Conservation (phyloP, 2,797 vertebrate species). For the Nyctalus aviator region DNA sequence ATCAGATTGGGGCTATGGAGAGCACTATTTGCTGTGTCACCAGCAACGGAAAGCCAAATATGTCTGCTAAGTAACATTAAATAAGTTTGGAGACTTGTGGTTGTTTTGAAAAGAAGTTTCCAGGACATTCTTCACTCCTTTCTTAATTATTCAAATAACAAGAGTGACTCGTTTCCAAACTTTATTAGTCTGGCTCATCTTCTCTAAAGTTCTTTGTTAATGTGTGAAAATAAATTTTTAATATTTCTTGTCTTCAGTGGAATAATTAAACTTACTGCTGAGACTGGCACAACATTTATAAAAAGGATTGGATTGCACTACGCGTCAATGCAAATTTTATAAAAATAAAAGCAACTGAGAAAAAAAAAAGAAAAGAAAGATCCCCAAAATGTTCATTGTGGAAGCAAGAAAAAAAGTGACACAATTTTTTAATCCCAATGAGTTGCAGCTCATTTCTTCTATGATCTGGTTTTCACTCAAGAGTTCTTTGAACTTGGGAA, state of each 20-base stretch:
- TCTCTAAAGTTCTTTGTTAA: slow-evolving; percentile 29
- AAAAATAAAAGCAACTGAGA: neutral
- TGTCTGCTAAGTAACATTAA: neutral
- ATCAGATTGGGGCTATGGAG: neutral
- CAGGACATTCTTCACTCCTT: neutral
- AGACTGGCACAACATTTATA: neutral
- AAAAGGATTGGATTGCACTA: neutral
- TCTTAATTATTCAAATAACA: slow-evolving; percentile 54
- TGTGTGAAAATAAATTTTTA: slow-evolving; percentile 37
- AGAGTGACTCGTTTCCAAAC: slow-evolving; percentile 15
- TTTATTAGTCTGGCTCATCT: neutral
- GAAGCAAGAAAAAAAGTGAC: neutral
- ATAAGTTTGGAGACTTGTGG: slow-evolving; percentile 3
- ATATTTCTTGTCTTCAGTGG: neutral
- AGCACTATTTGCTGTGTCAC: neutral
- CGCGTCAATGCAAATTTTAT: neutral
- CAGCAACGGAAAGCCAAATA: neutral
- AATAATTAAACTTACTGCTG: slow-evolving; percentile 47
- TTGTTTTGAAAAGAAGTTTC: slow-evolving; percentile 26
- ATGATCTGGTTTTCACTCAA: neutral
- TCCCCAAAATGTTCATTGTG: neutral
- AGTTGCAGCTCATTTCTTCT: neutral
- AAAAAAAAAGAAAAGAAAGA: neutral
- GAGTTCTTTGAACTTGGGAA: neutral
- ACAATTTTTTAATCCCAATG: neutral